These are phyloP conservation scores for Ptyas mucosa DNA, from an alignment of 2,113 vertebrate genomes.

Conservation along the genomic window DNA sequence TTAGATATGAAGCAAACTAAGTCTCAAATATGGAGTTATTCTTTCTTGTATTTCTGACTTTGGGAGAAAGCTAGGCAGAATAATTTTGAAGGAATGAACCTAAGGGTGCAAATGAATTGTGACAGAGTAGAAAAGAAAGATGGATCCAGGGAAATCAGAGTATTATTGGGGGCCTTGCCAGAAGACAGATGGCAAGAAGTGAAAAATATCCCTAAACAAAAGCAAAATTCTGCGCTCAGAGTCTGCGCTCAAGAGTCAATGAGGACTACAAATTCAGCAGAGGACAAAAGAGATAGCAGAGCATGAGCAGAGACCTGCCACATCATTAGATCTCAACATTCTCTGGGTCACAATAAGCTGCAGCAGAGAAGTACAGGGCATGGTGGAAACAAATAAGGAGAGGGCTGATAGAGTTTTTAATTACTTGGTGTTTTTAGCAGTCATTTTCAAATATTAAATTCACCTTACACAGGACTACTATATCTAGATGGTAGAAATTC, in stretches of 20 bases:
- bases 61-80: rapidly evolving
- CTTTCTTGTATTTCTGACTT: background rate
- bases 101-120: background rate
- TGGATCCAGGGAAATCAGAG: conserved; percentile 4
- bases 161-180: background rate
- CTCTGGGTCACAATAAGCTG: rapidly evolving
- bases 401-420: background rate
- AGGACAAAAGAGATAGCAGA: background rate
- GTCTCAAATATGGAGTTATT: background rate
- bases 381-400: background rate
- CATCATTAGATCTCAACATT: background rate
- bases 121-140: background rate
- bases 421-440: background rate
- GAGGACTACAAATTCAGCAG: background rate
- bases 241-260: no score
- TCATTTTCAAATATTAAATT: background rate
- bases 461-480: background rate
- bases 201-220: background rate
- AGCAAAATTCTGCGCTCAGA: background rate
- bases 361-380: background rate
- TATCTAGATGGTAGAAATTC: background rate
- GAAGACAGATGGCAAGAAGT: conserved; percentile 17
- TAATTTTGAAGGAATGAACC: background rate
- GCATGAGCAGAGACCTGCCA: background rate
- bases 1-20: background rate